phyloP scores from a whole-genome alignment of 2,113 vertebrate genomes.

The Grallaria varia region DNA sequence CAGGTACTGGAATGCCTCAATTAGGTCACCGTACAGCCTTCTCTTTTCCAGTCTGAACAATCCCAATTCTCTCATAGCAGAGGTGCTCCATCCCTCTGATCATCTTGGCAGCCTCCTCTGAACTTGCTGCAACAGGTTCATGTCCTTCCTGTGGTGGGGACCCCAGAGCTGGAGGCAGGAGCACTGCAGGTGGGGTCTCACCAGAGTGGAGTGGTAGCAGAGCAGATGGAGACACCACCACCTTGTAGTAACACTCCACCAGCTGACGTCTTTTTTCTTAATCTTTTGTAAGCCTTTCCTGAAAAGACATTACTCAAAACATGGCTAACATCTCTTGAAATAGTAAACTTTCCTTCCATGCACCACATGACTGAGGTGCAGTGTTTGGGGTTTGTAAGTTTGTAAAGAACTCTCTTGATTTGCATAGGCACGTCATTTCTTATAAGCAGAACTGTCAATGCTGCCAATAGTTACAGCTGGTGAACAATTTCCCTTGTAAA shows the following conservation, averaged over 20 bases:
- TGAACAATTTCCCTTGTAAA: constrained; percentile 32
- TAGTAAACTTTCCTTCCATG: background rate
- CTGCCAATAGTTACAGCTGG: background rate
- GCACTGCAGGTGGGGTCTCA: background rate
- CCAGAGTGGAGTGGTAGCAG: background rate
- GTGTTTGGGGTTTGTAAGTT: background rate
- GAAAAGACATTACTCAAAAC: background rate
- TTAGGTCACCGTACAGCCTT: background rate
- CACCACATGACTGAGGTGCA: background rate
- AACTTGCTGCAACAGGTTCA: background rate
- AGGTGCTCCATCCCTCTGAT: background rate
- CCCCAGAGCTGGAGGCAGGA: background rate
- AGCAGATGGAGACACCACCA: background rate
- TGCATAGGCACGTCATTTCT: background rate
- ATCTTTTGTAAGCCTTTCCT: background rate
- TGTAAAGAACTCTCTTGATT: constrained; percentile 23
- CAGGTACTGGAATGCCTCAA: background rate
- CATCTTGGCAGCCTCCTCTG: background rate
- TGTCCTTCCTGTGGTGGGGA: background rate
- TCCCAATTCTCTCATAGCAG: background rate
- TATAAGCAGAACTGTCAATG: background rate
- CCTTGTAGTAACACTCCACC: background rate
- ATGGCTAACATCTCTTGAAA: background rate
- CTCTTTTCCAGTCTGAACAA: background rate
- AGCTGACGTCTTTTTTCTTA: background rate